Evolutionary conservation across 2,888 invertebrate genomes (phyloP).

Genomic region (Yponomeuta cagnagella): DNA sequence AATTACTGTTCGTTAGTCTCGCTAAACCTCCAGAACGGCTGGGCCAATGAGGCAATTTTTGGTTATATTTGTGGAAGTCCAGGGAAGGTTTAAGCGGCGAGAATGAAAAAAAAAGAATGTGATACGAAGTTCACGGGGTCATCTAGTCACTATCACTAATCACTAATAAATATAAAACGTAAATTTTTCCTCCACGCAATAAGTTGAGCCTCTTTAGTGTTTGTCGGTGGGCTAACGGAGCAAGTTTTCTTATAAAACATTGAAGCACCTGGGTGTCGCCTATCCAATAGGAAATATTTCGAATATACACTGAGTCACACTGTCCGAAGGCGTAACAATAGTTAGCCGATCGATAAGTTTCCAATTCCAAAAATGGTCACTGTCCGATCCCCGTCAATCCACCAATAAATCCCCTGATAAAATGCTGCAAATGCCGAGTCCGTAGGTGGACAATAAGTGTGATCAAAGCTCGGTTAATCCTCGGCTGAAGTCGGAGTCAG

Average conservation of each 20-base stretch:
- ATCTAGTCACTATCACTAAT: not conserved
- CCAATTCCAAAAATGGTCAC: not conserved
- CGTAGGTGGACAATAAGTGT: not conserved
- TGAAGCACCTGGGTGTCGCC: constrained; percentile 5
- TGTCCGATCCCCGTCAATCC: not conserved
- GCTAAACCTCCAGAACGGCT: no score
- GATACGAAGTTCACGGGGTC: no score
- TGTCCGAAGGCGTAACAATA: not conserved
- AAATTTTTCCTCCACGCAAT: not conserved
- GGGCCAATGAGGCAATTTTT: no score
- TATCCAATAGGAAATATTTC: not conserved
- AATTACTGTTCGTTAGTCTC: no score
- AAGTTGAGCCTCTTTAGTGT: constrained; percentile 3
- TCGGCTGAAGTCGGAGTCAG: not conserved
- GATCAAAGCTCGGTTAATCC: constrained; percentile 1
- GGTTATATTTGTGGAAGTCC: no score
- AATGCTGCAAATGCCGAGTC: not conserved
- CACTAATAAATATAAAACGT: not conserved
- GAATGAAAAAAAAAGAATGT: no score
- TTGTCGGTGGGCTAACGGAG: not conserved
- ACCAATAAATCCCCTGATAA: not conserved
- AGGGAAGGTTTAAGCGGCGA: no score
- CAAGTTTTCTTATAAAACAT: constrained; percentile 14
- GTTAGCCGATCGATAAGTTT: not conserved
- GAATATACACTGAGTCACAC: not conserved